These are phyloP conservation scores for Crioceris asparagi DNA, from an alignment of 2,888 invertebrate species.

Conservation along the genomic window DNA sequence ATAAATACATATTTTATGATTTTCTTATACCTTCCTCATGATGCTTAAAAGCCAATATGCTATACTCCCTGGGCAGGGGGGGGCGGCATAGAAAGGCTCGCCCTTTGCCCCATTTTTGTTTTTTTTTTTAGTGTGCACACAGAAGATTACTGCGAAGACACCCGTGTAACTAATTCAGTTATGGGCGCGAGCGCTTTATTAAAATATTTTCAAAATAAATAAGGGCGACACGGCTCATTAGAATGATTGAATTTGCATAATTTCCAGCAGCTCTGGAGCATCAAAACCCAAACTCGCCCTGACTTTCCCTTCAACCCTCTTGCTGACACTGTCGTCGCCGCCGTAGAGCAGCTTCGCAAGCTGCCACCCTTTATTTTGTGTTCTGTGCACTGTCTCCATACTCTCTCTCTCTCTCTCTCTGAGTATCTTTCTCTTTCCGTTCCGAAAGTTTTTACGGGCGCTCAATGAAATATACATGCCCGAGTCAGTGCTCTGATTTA, in stretches of 20 bases:
- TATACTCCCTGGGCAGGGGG: too few relatives aligned
- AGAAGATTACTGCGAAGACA: constrained; percentile 19
- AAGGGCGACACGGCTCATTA: constrained; percentile 25
- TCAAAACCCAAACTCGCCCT: constrained; percentile 4
- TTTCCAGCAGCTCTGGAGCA: constrained; percentile 15
- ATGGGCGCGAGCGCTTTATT: constrained; percentile 18
- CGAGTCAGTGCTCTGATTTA: constrained; percentile 2
- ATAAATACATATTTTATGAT: too few relatives aligned
- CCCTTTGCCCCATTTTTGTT: constrained; percentile 3
- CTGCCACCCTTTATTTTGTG: too few relatives aligned
- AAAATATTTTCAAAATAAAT: constrained; percentile 24
- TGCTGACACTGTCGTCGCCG: constrained; percentile 9
- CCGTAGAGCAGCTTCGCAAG: constrained; percentile 4
- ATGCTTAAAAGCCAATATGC: too few relatives aligned
- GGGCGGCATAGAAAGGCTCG: too few relatives aligned
- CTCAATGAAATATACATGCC: constrained; percentile 9
- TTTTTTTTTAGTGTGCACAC: constrained; percentile 8
- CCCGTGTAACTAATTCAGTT: constrained; percentile 19
- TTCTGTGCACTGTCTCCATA: too few relatives aligned
- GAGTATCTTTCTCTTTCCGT: too few relatives aligned
- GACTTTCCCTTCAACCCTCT: constrained; percentile 11
- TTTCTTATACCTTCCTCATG: too few relatives aligned
- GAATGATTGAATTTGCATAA: constrained; percentile 24
- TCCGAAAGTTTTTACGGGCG: constrained; percentile 6
- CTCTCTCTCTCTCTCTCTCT: too few relatives aligned